Evolutionary conservation across 2,888 invertebrate species (phyloP).

Genomic region (Maniola hyperantus): DNA sequence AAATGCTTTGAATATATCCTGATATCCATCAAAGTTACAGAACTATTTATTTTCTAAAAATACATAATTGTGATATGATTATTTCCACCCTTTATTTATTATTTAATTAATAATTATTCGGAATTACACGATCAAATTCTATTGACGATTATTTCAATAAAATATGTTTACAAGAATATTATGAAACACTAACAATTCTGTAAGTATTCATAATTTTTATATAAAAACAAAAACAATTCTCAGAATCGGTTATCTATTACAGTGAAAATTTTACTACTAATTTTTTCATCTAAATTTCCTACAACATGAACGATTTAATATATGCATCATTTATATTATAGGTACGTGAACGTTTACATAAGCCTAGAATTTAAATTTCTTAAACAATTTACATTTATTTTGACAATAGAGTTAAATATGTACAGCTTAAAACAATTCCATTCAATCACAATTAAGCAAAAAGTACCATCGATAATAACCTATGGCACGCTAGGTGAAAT

Average conservation of each 20-base stretch:
- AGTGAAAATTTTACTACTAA: constrained; percentile 60
- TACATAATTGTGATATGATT: constrained; percentile 78
- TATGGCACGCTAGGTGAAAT: constrained; percentile 50
- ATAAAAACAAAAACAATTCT: constrained; percentile 38
- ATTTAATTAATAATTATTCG: constrained; percentile 34
- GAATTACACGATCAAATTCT: constrained; percentile 35
- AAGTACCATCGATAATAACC: constrained; percentile 43
- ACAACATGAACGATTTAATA: constrained; percentile 79
- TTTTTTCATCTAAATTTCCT: constrained; percentile 64
- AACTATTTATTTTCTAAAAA: constrained; percentile 63
- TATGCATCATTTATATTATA: constrained; percentile 58
- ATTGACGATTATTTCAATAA: constrained; percentile 42
- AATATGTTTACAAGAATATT: constrained; percentile 44
- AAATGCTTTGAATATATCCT: constrained; percentile 57
- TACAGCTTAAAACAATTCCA: constrained; percentile 64
- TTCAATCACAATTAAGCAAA: constrained; percentile 50
- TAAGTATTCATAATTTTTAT: constrained; percentile 33
- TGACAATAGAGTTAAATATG: constrained; percentile 71
- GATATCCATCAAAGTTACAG: constrained; percentile 49
- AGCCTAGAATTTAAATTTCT: constrained; percentile 59
- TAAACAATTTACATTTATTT: constrained; percentile 73
- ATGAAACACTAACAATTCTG: constrained; percentile 37
- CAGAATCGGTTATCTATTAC: constrained; percentile 43
- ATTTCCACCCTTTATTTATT: constrained; percentile 57
- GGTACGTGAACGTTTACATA: constrained; percentile 66